Evolutionary conservation across 2,888 invertebrate genomes (phyloP).

Genomic region (Meiosimyza platycephala): DNA sequence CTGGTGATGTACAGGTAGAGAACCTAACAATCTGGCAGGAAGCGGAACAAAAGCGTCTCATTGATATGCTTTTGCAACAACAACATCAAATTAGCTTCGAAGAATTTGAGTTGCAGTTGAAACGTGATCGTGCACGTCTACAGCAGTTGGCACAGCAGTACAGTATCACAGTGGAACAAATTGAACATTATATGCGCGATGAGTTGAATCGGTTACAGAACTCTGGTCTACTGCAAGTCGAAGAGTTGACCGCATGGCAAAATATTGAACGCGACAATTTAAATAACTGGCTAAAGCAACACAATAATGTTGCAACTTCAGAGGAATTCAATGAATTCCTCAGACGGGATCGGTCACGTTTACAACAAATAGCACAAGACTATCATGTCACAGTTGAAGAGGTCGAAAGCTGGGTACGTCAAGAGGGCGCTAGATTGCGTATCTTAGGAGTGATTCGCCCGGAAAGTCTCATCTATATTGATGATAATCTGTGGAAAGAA

Average conservation of each 20-base stretch:
- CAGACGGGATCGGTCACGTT: constrained; percentile 53
- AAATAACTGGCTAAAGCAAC: constrained; percentile 55
- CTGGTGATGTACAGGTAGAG: constrained; percentile 59
- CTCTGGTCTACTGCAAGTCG: constrained; percentile 56
- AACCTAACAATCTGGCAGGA: constrained; percentile 62
- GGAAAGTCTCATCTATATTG: constrained; percentile 41
- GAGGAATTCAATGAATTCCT: constrained; percentile 58
- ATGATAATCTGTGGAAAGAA: constrained; percentile 54
- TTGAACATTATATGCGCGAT: constrained; percentile 58
- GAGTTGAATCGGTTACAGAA: constrained; percentile 54
- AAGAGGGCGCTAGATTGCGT: constrained; percentile 58
- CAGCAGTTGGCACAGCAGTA: constrained; percentile 57
- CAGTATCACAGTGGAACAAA: constrained; percentile 57
- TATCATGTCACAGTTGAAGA: constrained; percentile 62
- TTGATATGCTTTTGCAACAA: constrained; percentile 58
- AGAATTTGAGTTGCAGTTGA: constrained; percentile 55
- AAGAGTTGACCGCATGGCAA: constrained; percentile 60
- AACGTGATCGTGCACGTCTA: constrained; percentile 53
- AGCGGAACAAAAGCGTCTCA: constrained; percentile 57
- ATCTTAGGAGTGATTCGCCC: constrained; percentile 55
- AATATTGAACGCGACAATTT: constrained; percentile 56
- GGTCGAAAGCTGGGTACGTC: constrained; percentile 61
- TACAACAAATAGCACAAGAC: constrained; percentile 55
- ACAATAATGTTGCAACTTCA: constrained; percentile 52
- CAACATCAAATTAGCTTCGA: constrained; percentile 56